Evolutionary conservation across 2,797 vertebrate genomes (phyloP), one percentile per base, ranked within the genome.

Genomic region (Parauchenoglanis punctatus): DNA sequence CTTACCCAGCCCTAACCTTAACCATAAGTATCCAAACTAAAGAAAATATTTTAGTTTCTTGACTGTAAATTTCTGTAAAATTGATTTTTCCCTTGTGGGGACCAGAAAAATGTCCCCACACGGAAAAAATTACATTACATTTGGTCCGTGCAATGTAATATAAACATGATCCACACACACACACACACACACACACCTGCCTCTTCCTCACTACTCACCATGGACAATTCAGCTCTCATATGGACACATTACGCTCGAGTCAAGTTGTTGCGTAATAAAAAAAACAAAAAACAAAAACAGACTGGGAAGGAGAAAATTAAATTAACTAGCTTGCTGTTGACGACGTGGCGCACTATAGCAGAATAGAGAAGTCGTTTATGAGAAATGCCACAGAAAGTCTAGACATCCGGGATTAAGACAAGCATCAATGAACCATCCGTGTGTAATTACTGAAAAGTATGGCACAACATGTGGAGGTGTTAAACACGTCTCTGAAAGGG

Each of bases 191-290:
- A 40, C 28, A 7, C 67, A 73, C 52, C 18, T 17, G 49, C 83
- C 4, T 84, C 44, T 54, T 70, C 28, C 28, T 73, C 58, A 10
- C 20, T 23, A 49, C 54, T 46, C 65, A 31, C 12, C 49, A 58
- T 59, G 65, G 54, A 73, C 67, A 58, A 59, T 84, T 83, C 63
- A n/a, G 35, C 46, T 46, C 63, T 52, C 46, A 20, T 52, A 72
- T 17, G 23, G 52, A 56, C 18, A 81, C 56, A 81, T 61, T 61
- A 40, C 10, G 77, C 31, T 11, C 15, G 78, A 46, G 58, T 40
- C 58, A 63, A 56, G 82, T 49, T 84, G 67, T 44, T 84, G 65
- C 46, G 40, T 84, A 58, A 84, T 58, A 56, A 25, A 58, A 58
- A 49, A 49, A 49, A 49, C 35, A 35, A 35, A 35, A 35, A 35